Evolutionary conservation across 2,113 vertebrate species (phyloP), one percentile per base, ranked within the genome.

Genomic region (Tenrec ecaudatus): DNA sequence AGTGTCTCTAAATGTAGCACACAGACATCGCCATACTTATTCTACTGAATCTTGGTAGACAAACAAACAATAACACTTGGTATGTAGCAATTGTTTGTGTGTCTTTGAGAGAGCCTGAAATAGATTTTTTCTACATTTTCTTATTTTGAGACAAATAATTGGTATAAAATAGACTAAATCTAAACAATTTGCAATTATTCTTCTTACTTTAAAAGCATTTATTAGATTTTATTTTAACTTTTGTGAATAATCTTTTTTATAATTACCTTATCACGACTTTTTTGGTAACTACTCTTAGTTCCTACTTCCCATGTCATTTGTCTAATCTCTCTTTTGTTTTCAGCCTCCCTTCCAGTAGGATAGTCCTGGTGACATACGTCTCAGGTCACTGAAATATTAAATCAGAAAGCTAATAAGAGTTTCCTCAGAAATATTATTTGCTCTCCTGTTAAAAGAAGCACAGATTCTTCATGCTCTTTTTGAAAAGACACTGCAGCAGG

Each of bases 161-260:
- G 29, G 0, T 31, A 89, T 53, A 33, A 62, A 60, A 69, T 23
- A 84, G 11, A 85, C 27, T 92, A 90, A 89, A 76, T 76, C 64
- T 77, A 82, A 79, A 43, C 82, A 89, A 84, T 6, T 19, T 92
- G 17, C 57, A 60, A 11, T 87, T 80, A 12, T 2, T 86, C 4
- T 89, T 87, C 8, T 11, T 80, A 1, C 62, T 91, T 94, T 92
- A 92, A 92, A 89, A 58, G 88, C 22, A 79, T 57, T 20, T 75
- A 17, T 71, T 66, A 64, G 14, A 47, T 57, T 88, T 94, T 73
- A 71, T 53, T 2, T 17, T 53, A 78, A 47, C 47, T 31, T 17
- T 80, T 53, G 82, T 16, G 19, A 91, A 33, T 27, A 23, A 75
- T 77, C 3, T 12, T 0, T 31, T 84, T 79, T 43, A 31, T 38